phyloP scores from a whole-genome alignment of 2,113 vertebrate genomes.

The Empidonax traillii region DNA sequence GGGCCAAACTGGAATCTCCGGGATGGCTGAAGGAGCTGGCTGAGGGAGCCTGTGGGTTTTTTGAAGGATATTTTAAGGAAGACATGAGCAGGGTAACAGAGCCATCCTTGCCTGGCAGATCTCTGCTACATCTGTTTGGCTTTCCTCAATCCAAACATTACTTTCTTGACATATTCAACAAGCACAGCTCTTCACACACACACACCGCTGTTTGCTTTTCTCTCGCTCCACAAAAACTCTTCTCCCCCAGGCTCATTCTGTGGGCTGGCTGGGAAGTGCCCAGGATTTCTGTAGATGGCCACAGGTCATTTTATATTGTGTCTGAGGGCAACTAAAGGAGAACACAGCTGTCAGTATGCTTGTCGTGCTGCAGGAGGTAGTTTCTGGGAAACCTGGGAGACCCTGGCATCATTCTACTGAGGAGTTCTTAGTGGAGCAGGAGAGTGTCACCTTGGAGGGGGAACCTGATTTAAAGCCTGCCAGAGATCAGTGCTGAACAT shows the following conservation, averaged over 20 bases:
- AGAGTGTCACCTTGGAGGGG: neutral
- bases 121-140: conserved; percentile 3
- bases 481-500: neutral
- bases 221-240: neutral
- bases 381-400: neutral
- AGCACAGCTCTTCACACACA: neutral
- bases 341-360: neutral
- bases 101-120: neutral
- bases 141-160: conserved; percentile 24
- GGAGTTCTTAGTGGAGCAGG: neutral
- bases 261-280: neutral
- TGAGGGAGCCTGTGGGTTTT: neutral
- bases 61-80: neutral
- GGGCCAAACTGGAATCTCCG: accelerated
- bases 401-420: accelerated
- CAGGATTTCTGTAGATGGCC: neutral
- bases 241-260: neutral
- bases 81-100: neutral
- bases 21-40: neutral
- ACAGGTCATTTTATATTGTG: neutral
- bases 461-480: accelerated
- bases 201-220: neutral
- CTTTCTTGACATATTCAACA: conserved; percentile 34
- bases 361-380: neutral
- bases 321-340: neutral